These are phyloP conservation scores for Neomonachus schauinslandi DNA, from an alignment of 2,113 vertebrate genomes.

Conservation along the genomic window DNA sequence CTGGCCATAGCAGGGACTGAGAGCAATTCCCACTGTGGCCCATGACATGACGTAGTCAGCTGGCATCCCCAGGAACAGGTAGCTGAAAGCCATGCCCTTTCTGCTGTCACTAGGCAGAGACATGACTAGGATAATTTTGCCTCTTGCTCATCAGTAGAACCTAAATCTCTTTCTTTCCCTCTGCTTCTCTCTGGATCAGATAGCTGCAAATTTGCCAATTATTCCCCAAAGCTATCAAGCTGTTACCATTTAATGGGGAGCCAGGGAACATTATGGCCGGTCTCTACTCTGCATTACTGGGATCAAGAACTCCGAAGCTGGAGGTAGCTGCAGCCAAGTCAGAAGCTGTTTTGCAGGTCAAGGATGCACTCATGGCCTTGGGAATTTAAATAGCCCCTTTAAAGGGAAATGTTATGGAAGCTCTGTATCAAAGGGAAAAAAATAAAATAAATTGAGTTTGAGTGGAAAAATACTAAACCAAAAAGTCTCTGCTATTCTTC, in stretches of 20 bases:
- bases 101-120: background rate
- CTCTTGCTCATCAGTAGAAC: background rate
- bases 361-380: background rate
- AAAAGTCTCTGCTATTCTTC: background rate
- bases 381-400: background rate
- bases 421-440: background rate
- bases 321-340: no score
- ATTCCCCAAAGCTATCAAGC: background rate
- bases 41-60: background rate
- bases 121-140: rapidly evolving
- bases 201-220: background rate
- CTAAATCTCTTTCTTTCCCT: background rate
- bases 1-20: background rate
- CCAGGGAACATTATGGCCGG: rapidly evolving
- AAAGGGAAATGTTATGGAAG: background rate
- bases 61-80: background rate
- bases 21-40: background rate
- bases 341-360: background rate
- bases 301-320: background rate
- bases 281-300: rapidly evolving
- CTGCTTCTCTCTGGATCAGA: background rate
- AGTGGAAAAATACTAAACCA: background rate
- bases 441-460: background rate
- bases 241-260: background rate
- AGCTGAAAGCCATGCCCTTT: background rate